Percentiles rank a stretch among this genome's conserved stretches.
Evolutionary conservation across 2,888 invertebrate species (phyloP).

Genomic region (Heteropelma amictum): DNA sequence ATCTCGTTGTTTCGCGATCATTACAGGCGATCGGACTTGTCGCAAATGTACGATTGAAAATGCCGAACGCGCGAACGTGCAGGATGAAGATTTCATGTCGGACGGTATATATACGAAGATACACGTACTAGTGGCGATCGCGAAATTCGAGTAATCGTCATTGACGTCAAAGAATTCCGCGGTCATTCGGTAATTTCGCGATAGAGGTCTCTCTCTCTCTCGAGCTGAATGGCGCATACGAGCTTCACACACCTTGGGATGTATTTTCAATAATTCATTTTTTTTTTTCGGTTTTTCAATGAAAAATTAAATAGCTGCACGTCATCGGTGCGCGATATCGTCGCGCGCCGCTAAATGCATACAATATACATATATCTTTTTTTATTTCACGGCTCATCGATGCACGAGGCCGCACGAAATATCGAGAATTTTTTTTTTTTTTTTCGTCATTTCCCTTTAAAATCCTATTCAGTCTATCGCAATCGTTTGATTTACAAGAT

Average conservation of each 20-base stretch:
- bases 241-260: not conserved
- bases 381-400: constrained; percentile 21
- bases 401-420: constrained; percentile 34
- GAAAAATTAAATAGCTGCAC: constrained; percentile 26
- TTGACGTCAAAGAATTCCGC: not conserved
- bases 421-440: constrained; percentile 1
- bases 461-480: constrained; percentile 60
- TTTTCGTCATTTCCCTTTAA: constrained; percentile 31
- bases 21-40: not conserved
- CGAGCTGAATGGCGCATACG: not conserved
- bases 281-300: too few relatives aligned
- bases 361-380: constrained; percentile 28
- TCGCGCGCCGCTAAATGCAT: constrained; percentile 55
- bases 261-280: too few relatives aligned
- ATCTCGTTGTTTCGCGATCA: constrained; percentile 20
- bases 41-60: not conserved
- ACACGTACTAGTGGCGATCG: not conserved
- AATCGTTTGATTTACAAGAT: constrained; percentile 55
- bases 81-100: constrained; percentile 25
- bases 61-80: constrained; percentile 27
- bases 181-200: not conserved
- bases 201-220: not conserved
- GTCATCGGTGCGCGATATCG: constrained; percentile 13
- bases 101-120: constrained; percentile 29
- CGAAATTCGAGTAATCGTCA: constrained; percentile 16